Conservation (phyloP, 1,140 invertebrate species). For the Aricia agestis region DNA sequence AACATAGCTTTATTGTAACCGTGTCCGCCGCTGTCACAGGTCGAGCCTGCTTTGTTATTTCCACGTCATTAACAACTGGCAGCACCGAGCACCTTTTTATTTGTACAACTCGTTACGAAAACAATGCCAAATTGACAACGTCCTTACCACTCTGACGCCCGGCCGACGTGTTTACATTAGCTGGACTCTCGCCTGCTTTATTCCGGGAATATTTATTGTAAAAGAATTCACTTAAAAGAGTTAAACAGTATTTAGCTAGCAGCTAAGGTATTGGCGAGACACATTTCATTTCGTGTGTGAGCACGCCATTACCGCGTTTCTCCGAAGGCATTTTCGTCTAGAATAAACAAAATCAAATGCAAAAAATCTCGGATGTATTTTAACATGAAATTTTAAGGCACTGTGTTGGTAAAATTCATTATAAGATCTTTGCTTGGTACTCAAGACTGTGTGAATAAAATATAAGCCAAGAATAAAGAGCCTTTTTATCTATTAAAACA, state of each 20-base stretch:
- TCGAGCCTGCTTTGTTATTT: constrained; percentile 14
- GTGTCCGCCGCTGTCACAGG: constrained; percentile 3
- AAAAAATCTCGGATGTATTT: neutral
- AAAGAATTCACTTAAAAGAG: constrained; percentile 18
- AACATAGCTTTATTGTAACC: neutral
- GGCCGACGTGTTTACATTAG: neutral
- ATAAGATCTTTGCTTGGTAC: constrained; percentile 42
- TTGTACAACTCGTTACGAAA: constrained; percentile 15
- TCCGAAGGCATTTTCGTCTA: neutral
- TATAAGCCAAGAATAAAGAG: constrained; percentile 57
- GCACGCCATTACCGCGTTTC: neutral
- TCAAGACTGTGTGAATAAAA: constrained; percentile 61
- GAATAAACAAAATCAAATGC: neutral
- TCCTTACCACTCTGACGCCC: neutral
- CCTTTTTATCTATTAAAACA: constrained; percentile 72
- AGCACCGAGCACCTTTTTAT: constrained; percentile 10
- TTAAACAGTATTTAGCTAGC: neutral
- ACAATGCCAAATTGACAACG: constrained; percentile 14
- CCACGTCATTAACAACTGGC: constrained; percentile 11
- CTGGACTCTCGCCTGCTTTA: neutral
- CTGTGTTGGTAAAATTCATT: constrained; percentile 49
- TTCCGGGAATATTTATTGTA: neutral
- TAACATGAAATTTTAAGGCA: neutral
- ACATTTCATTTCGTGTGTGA: neutral
- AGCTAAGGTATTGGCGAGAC: neutral